Evolutionary conservation across 2,888 invertebrate genomes (phyloP), one percentile per base, ranked within the genome.

Genomic region (Yponomeuta sedellus): DNA sequence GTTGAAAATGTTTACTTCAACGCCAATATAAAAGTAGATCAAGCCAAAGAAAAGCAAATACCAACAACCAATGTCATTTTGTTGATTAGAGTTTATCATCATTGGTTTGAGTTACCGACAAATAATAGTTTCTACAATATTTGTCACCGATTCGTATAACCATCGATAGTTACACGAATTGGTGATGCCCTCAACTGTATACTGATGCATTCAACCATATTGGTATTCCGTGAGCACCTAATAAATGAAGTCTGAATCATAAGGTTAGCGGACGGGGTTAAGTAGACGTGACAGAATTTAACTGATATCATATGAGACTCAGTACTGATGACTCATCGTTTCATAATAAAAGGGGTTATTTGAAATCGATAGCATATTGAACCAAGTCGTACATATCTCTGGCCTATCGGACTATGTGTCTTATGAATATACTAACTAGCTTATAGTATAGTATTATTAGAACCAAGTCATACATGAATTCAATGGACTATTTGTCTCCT

Each of bases 211-310:
- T n/a, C n/a, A n/a, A n/a, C 16, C 66, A 44, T 69, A 75, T 75
- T 75, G 66, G 71, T 74, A 75, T 75, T 73, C 74, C 64, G 64
- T 66, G 56, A 67, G 67, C 72, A 70, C 67, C 69, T 68, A 65
- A 63, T 66, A 34, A 25, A 57, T 57, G 57, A 22, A 40, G 40
- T 28, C 28, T 69, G 69, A 70, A 65, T 69, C 69, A 69, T 66
- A 25, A 40, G 20, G 34, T 16, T 20, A 16, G 19, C n/a, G 16
- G 34, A 63, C 40, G 19, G 39, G 19, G 11, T 20, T 59, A 59
- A 20, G 58, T 20, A 44, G 40, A 63, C 71, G 70, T 71, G 71
- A 71, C 67, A 69, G 69, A 69, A 71, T 71, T 71, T 68, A 68
- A 62, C 66, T 66, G n/a, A 62, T 58, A 59, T 66, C 64, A 67